A percentile compares a stretch with the other conserved stretches of the same genome.
These are phyloP conservation scores for Tetragonula carbonaria DNA, from an alignment of 2,888 invertebrate genomes.

Conservation along the genomic window DNA sequence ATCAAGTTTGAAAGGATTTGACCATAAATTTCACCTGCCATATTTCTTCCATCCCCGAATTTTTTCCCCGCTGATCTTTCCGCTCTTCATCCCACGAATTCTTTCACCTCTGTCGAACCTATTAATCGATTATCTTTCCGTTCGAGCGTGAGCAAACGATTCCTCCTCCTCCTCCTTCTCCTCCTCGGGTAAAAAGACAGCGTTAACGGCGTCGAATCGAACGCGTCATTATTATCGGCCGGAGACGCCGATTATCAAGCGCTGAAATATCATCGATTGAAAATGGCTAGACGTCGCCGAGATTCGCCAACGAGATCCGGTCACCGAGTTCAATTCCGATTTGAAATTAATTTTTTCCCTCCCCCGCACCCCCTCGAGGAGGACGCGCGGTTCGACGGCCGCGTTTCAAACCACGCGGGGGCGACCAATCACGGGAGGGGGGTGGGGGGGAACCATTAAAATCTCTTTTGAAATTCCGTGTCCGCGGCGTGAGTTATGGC, in stretches of 20 bases:
- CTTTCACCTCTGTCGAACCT: background rate
- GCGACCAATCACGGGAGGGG: conserved; percentile 17
- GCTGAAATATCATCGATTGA: conserved; percentile 21
- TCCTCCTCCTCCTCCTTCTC: too few relatives aligned
- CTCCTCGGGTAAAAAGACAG: too few relatives aligned
- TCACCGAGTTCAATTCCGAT: conserved; percentile 6
- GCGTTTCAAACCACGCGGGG: background rate
- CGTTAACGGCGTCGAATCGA: background rate
- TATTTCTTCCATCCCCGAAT: background rate
- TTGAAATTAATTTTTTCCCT: conserved; percentile 33
- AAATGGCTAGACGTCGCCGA: background rate
- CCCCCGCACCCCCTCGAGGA: too few relatives aligned
- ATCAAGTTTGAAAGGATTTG: background rate
- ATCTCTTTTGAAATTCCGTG: conserved; percentile 33
- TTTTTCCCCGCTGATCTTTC: background rate
- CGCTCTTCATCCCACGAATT: background rate
- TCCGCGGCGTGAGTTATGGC: conserved; percentile 9
- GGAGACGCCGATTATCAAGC: background rate
- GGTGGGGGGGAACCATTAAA: conserved; percentile 5
- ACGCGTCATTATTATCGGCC: background rate
- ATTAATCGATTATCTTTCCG: background rate
- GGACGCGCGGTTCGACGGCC: background rate
- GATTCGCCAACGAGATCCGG: conserved; percentile 9
- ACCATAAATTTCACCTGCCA: background rate
- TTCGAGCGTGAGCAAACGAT: background rate